Evolutionary conservation across 1,140 invertebrate genomes (phyloP).

Genomic region (Ylistrum balloti): DNA sequence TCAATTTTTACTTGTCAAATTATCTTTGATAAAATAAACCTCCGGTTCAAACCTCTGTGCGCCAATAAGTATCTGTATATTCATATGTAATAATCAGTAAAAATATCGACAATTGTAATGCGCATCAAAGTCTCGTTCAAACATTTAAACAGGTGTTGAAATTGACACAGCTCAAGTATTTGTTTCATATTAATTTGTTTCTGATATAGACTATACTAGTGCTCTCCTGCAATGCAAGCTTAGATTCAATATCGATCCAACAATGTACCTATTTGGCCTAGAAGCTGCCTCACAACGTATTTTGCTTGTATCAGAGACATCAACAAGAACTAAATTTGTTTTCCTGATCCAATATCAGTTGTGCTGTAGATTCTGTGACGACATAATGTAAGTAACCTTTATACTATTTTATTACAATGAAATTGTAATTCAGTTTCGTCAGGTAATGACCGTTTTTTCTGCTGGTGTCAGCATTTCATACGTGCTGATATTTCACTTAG

Average conservation of each 20-base stretch:
- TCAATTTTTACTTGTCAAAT: too few species aligned
- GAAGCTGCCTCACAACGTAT: not conserved
- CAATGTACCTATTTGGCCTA: not conserved
- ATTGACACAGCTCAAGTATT: not conserved
- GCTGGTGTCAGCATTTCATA: too few species aligned
- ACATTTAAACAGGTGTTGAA: not conserved
- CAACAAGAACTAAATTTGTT: constrained; percentile 3
- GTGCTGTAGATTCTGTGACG: not conserved
- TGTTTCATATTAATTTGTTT: not conserved
- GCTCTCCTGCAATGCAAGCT: not conserved
- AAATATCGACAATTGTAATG: too few species aligned
- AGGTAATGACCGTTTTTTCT: too few species aligned
- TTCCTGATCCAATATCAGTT: not conserved
- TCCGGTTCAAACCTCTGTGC: too few species aligned
- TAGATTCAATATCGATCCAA: not conserved
- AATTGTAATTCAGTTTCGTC: too few species aligned
- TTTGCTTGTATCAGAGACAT: not conserved
- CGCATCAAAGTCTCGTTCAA: too few species aligned
- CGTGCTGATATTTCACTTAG: too few species aligned
- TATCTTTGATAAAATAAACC: too few species aligned
- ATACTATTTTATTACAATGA: not conserved
- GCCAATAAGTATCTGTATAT: too few species aligned
- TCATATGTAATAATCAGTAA: too few species aligned
- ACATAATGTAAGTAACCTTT: not conserved
- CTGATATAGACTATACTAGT: not conserved